Conservation (phyloP, 2,888 invertebrate genomes). For the Lasioglossum zephyrum region DNA sequence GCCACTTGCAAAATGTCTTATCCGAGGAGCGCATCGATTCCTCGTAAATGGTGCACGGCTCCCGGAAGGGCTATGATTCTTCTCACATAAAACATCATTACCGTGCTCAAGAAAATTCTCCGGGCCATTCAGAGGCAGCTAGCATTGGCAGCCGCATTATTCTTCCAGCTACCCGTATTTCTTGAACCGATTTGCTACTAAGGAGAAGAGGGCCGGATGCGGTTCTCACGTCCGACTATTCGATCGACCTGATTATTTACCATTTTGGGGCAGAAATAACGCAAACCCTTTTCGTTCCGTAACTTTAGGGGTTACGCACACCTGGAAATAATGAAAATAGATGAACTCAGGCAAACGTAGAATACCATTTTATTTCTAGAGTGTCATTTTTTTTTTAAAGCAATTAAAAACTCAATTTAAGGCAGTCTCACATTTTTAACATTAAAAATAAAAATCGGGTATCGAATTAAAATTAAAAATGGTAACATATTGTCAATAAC, state of each 20-base stretch:
- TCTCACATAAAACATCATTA: slow-evolving; percentile 52
- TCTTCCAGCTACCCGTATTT: slow-evolving; percentile 39
- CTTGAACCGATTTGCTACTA: slow-evolving; percentile 31
- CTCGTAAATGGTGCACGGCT: slow-evolving; percentile 19
- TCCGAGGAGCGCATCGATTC: slow-evolving; percentile 42
- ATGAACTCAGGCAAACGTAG: neutral
- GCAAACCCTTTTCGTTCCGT: neutral
- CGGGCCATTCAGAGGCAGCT: slow-evolving; percentile 33
- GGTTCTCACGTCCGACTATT: slow-evolving; percentile 61
- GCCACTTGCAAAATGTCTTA: slow-evolving; percentile 25
- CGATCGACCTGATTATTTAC: slow-evolving; percentile 57
- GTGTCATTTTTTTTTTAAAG: no score
- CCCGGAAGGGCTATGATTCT: slow-evolving; percentile 42
- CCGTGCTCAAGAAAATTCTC: slow-evolving; percentile 36
- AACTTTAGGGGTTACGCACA: neutral
- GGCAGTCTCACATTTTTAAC: no score
- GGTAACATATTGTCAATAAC: neutral
- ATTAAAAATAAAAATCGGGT: no score
- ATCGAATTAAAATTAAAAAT: no score
- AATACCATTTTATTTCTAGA: neutral
- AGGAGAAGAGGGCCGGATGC: slow-evolving; percentile 36
- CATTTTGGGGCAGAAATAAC: neutral
- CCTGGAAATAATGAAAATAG: neutral
- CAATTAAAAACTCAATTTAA: no score
- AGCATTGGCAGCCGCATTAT: slow-evolving; percentile 44